phyloP scores from a whole-genome alignment of 2,888 invertebrate species.

The Drosophila gaucha region DNA sequence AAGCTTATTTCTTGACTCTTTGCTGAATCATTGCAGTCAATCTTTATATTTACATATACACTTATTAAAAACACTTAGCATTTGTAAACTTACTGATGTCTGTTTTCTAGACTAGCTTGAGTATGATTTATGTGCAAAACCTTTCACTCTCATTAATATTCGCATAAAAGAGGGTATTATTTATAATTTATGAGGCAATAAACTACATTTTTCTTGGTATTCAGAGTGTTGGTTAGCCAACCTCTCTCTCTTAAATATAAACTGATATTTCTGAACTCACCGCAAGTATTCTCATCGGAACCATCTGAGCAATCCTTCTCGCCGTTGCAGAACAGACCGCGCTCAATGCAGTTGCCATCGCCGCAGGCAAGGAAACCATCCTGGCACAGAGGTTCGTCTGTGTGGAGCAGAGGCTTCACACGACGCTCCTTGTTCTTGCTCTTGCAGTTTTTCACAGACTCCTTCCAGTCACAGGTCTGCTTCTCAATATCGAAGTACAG shows the following conservation, averaged over 20 bases:
- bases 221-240: too few species aligned
- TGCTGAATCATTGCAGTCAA: slow-evolving; percentile 53
- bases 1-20: slow-evolving; percentile 41
- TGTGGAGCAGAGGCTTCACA: slow-evolving; percentile 93
- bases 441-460: slow-evolving; percentile 96
- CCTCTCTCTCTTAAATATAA: neutral
- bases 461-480: slow-evolving; percentile 98
- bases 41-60: too few species aligned
- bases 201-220: neutral
- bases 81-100: neutral
- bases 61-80: slow-evolving; percentile 23
- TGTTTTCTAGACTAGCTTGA: neutral
- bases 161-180: neutral
- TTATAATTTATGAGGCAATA: slow-evolving; percentile 1
- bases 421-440: slow-evolving; percentile 95
- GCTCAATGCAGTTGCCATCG: slow-evolving; percentile 93
- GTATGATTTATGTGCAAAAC: slow-evolving; percentile 2
- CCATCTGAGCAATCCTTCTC: slow-evolving; percentile 95
- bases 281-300: slow-evolving; percentile 95
- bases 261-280: slow-evolving; percentile 86
- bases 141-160: slow-evolving; percentile 24
- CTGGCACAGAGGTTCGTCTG: slow-evolving; percentile 95
- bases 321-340: slow-evolving; percentile 96
- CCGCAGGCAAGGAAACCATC: slow-evolving; percentile 95
- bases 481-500: slow-evolving; percentile 97